Evolutionary conservation across 1,140 invertebrate genomes (phyloP), one percentile per base, ranked within the genome.

Genomic region (Diprion similis): DNA sequence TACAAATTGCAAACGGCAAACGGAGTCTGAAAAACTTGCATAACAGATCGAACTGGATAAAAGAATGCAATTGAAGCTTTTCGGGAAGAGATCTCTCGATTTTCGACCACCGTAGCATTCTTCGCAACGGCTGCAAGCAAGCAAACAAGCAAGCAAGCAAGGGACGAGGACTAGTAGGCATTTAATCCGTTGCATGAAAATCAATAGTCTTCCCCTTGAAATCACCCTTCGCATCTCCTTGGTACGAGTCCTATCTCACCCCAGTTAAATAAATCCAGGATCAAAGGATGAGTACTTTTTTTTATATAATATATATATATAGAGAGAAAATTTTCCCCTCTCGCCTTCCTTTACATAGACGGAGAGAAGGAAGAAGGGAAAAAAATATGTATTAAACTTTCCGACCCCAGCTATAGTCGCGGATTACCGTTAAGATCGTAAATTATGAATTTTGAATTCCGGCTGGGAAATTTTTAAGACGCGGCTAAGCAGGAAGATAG

Each of bases 211-310:
- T 79, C 81, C 83, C 80, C 83, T 85, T 82, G 79, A 86, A 86
- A 88, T 88, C 87, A 88, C 86, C 81, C 84, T 78, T 80, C 82
- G 75, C 81, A 37, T 37, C 24, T 37, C 24, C 24, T 37, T 82
- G 83, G 83, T 82, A 85, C 84, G 85, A 59, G 51, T 59, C 9
- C 51, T 59, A 59, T 59, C 51, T 59, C 51, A 59, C 51, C 51
- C 51, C 87, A 87, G 84, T 88, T 87, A 87, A 87, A 88, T 88
- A 88, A 88, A 88, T 88, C 86, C 87, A 78, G 86, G 87, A 88
- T 88, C 84, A 87, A 87, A 83, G 86, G 85, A 88, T 87, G 83
- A 87, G 83, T 82, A 79, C 80, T 76, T 73, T 70, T 73, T 80
- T 59, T 80, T 82, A 78, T 79, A 77, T 81, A 78, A 79, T 37